phyloP scores from a whole-genome alignment of 2,113 vertebrate genomes.

The Sylvia atricapilla region DNA sequence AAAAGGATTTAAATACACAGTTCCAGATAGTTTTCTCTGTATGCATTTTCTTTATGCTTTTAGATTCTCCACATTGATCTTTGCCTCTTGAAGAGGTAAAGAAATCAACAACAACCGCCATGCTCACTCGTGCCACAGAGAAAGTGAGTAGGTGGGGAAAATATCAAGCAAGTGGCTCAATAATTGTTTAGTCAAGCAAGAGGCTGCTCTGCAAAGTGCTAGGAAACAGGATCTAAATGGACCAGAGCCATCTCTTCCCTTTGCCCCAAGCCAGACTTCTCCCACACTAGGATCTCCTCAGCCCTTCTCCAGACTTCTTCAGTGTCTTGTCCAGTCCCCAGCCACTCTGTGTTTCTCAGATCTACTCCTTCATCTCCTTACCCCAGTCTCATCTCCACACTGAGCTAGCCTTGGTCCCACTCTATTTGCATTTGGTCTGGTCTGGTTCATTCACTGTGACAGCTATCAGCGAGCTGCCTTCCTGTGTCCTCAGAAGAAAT shows the following conservation, averaged over 20 bases:
- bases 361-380: not conserved
- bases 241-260: not conserved
- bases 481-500: not conserved
- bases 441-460: not conserved
- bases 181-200: fast-evolving
- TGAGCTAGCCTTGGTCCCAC: not conserved
- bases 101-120: not conserved
- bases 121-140: not conserved
- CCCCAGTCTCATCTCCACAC: not conserved
- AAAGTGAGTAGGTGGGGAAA: not conserved
- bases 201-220: not conserved
- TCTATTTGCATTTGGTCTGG: fast-evolving
- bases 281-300: not conserved
- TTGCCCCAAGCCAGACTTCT: not conserved
- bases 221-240: not conserved
- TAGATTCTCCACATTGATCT: not conserved
- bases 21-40: not conserved
- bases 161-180: not conserved
- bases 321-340: not conserved
- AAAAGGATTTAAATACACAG: not conserved
- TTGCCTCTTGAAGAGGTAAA: not conserved
- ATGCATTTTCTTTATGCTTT: not conserved
- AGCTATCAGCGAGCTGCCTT: not conserved
- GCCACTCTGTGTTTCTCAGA: not conserved
- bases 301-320: not conserved